Percentiles rank a stretch among this genome's conserved stretches.
phyloP scores from a whole-genome alignment of 2,113 vertebrate genomes.

The Myiopsitta monachus region DNA sequence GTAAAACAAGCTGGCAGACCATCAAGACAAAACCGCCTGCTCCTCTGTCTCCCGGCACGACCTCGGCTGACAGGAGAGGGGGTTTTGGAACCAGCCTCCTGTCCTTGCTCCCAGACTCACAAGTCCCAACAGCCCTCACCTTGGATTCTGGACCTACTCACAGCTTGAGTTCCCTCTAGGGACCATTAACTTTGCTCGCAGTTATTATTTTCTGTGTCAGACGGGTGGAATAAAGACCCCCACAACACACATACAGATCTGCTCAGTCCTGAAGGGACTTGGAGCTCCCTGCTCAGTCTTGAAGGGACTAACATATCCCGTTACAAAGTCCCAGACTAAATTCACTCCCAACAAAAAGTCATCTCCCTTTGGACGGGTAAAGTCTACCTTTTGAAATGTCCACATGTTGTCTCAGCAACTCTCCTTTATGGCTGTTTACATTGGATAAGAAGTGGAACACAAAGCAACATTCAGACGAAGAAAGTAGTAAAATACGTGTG shows the following conservation, averaged over 20 bases:
- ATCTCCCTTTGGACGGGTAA: slow-evolving; percentile 51
- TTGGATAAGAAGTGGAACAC: slow-evolving; percentile 57
- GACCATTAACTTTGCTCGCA: not conserved
- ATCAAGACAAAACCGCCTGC: not conserved
- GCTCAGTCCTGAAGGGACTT: slow-evolving; percentile 36
- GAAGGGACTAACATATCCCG: slow-evolving; percentile 49
- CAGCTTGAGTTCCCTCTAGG: not conserved
- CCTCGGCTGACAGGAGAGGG: not conserved
- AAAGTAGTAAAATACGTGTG: slow-evolving; percentile 64
- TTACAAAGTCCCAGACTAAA: slow-evolving; percentile 64
- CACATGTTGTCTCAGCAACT: slow-evolving; percentile 47
- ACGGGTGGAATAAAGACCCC: not conserved
- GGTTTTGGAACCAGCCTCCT: not conserved
- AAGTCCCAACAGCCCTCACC: not conserved
- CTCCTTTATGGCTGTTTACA: slow-evolving; percentile 53
- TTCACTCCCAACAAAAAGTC: slow-evolving; percentile 44
- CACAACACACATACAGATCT: not conserved
- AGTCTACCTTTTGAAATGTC: slow-evolving; percentile 53
- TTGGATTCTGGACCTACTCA: rapidly evolving
- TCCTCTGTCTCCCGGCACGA: not conserved
- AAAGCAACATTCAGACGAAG: slow-evolving; percentile 46
- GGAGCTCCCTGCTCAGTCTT: slow-evolving; percentile 36
- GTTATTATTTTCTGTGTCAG: slow-evolving; percentile 28
- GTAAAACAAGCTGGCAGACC: not conserved
- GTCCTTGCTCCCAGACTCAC: not conserved